Evolutionary conservation across 2,797 vertebrate species (phyloP), one percentile per base, ranked within the genome.

Genomic region (Tarsius wallacei): DNA sequence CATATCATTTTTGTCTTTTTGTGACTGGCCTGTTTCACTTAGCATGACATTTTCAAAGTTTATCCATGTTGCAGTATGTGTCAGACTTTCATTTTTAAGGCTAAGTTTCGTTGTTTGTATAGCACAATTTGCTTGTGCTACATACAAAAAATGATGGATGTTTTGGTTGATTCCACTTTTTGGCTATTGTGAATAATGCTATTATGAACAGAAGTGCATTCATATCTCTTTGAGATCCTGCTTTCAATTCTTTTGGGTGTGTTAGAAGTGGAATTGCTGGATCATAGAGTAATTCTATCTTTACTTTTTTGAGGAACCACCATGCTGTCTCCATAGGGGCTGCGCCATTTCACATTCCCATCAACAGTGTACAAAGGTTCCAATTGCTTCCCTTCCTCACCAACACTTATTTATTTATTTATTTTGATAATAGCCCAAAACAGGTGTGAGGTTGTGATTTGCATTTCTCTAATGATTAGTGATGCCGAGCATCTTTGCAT

Each of bases 61-160:
- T 24, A 74, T 49, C 47, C 42, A 11, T 28, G 8, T 16, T 74
- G 71, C 26, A 74, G 71, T 26, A 16, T 31, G 26, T 10, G 24
- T 49, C 24, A 26, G 47, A 31, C 28, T 74, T 28, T 66, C 31
- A 28, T 21, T 19, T 26, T 24, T 73, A 22, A 53, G 49, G 74
- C 31, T 53, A 5, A 21, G 3, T 77, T 77, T 31, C 7, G 2
- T 0, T 7, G 17, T 55, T 1, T 1, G 16, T 77, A n/a, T 3
- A 53, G 49, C 17, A n/a, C 49, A 77, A n/a, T 77, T 77, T 55
- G 49, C 53, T 21, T 76, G 74, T n/a, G 17, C 28, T 10, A 19
- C 9, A 42, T 42, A 42, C 42, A 42, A 42, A 42, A 42, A 42
- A 42, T 21, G 17, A 12, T 4, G 21, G 74, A 77, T 28, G 4